These are phyloP conservation scores for Toxotes lorentzi DNA, from an alignment of 2,797 vertebrate genomes.

Conservation along the genomic window DNA sequence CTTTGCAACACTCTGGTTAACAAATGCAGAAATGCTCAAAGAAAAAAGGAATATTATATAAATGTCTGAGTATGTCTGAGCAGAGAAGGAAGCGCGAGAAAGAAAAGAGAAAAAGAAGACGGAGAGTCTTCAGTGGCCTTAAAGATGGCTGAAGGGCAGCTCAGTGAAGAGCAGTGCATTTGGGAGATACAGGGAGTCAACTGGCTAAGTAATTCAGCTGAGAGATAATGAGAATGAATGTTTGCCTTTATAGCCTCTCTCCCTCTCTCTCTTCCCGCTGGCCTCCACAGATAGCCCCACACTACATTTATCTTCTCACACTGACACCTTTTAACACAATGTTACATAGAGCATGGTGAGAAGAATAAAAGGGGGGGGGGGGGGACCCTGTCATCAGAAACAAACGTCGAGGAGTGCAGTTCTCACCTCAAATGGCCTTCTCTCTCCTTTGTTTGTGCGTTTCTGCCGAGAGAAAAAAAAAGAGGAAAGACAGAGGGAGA, in stretches of 20 bases:
- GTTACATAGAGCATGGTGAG: constrained; percentile 35
- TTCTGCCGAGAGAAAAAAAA: background rate
- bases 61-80: constrained; percentile 16
- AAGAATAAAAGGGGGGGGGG: background rate
- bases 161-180: constrained; percentile 49
- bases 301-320: constrained; percentile 69
- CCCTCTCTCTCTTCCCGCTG: constrained; percentile 57
- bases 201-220: constrained; percentile 67
- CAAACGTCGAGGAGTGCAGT: constrained; percentile 9
- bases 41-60: background rate
- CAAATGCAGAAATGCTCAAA: background rate
- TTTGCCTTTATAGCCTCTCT: constrained; percentile 60
- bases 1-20: background rate
- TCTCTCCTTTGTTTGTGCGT: constrained; percentile 9
- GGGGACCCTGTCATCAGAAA: constrained; percentile 18
- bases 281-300: constrained; percentile 69
- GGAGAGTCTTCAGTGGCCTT: constrained; percentile 45
- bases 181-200: constrained; percentile 64
- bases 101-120: constrained; percentile 25
- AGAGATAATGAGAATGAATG: constrained; percentile 78
- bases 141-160: constrained; percentile 68
- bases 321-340: constrained; percentile 59
- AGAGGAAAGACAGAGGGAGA: background rate
- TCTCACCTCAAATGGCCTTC: constrained; percentile 36
- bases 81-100: background rate